Evolutionary conservation across 2,113 vertebrate species (phyloP).

Genomic region (Alethe castanea): DNA sequence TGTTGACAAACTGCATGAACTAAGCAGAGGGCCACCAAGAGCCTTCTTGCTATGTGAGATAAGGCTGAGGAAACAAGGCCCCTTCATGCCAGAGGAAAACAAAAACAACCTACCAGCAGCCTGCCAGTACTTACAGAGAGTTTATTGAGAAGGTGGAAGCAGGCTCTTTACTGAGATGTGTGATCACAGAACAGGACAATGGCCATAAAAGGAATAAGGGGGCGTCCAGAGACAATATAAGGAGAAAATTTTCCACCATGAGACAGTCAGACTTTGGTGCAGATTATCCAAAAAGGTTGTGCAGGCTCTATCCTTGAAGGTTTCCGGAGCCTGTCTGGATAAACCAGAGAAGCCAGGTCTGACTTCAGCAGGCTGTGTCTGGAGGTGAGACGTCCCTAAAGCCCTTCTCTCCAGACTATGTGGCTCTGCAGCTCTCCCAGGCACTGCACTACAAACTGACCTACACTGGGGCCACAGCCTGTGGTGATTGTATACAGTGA

Average conservation of each 20-base stretch:
- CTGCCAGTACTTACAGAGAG: not conserved
- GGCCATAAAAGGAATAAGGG: not conserved
- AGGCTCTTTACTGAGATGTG: not conserved
- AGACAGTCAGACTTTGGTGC: not conserved
- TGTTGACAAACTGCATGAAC: not conserved
- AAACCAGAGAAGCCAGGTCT: not conserved
- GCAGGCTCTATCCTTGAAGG: not conserved
- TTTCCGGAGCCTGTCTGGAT: not conserved
- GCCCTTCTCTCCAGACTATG: not conserved
- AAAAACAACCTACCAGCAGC: not conserved
- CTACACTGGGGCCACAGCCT: not conserved
- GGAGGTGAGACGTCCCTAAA: not conserved
- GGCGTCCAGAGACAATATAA: not conserved
- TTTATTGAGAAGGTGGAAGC: not conserved
- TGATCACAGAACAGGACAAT: not conserved
- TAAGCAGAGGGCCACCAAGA: not conserved
- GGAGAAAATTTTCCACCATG: not conserved
- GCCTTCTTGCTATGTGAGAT: not conserved
- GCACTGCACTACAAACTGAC: rapidly evolving
- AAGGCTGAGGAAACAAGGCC: not conserved
- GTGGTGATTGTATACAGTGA: not conserved
- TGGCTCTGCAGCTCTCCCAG: not conserved
- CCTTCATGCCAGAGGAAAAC: not conserved
- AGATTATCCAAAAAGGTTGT: not conserved
- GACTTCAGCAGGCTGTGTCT: not conserved